Conservation (phyloP, 2,113 vertebrate species). For the Melanostigma gelatinosum region DNA sequence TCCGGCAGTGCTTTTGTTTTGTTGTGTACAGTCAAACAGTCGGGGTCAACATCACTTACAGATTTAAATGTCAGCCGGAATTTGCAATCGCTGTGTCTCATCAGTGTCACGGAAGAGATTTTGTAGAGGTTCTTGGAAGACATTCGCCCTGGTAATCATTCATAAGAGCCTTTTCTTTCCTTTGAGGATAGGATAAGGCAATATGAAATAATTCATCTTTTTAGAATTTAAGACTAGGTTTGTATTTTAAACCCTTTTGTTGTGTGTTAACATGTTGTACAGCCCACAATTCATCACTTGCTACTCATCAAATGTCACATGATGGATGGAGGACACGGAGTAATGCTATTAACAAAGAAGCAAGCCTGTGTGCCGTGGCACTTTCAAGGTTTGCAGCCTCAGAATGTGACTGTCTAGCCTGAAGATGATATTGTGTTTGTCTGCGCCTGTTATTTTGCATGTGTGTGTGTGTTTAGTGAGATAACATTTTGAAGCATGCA, state of each 20-base stretch:
- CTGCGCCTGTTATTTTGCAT: slow-evolving; percentile 25
- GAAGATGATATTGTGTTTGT: slow-evolving; percentile 35
- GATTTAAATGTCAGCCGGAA: slow-evolving; percentile 44
- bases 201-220: not conserved
- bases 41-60: slow-evolving; percentile 8
- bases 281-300: not conserved
- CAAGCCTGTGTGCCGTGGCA: not conserved
- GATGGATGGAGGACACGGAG: not conserved
- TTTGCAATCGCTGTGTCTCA: slow-evolving; percentile 16
- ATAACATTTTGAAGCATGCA: slow-evolving; percentile 46
- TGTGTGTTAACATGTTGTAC: not conserved
- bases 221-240: not conserved
- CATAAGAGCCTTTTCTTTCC: not conserved
- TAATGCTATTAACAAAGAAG: slow-evolving; percentile 23
- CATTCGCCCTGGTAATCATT: not conserved
- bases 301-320: slow-evolving; percentile 11
- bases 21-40: slow-evolving; percentile 28
- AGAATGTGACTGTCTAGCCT: slow-evolving; percentile 48
- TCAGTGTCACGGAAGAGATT: slow-evolving; percentile 19
- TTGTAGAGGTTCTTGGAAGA: not conserved
- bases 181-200: not conserved
- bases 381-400: slow-evolving; percentile 38
- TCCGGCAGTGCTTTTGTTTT: slow-evolving; percentile 19
- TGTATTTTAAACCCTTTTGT: not conserved
- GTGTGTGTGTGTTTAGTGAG: slow-evolving; percentile 41